Base-by-base conservation (phyloP, 2,888 invertebrate species). In the Drosophila buzzatii region DNA sequence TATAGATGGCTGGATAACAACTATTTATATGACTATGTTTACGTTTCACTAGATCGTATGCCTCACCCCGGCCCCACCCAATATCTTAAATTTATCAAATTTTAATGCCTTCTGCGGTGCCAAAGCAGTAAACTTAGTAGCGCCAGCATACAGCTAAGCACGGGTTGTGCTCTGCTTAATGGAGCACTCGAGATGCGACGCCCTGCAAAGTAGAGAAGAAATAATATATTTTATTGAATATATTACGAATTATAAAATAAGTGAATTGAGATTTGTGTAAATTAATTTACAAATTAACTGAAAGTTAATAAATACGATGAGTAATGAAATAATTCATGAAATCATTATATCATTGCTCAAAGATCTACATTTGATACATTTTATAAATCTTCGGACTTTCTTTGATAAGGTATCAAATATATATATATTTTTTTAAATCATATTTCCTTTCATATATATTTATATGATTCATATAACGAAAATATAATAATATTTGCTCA, bases 141-240 rank as follows among this genome's bases (percentile, higher is more conserved):
- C 16, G 60, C 37, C 14, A 79, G 53, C 18, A 70, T 51, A 14
- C n/a, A 37, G 37, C 68, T 42, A 31, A 82, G 9, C 44, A 66
- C 8, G 10, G 62, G 53, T 39, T 74, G 76, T 56, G 83, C 69
- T 66, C 60, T 70, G 37, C 23, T 62, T 12, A 63, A 53, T 27
- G 84, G 57, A 62, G 83, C 85, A n/a, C 76, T 76, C 31, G 91
- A 89, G 64, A 91, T 91, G 69, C 90, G 91, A 58, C 88, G 90
- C 91, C 91, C 91, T 91, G 78, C 9, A 81, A 89, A 52, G 20
- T 10, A 35, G 5, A 12, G 23, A 62, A 44, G 10, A 37, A 33
- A 51, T 37, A 14, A 12, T 6, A 37, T 14, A 14, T 14, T 16
- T 5, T 37, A 6, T 37, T 14, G 2, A 16, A 16, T 39, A 33